Percentiles rank a stretch among this genome's conserved stretches.
Conservation (phyloP, 2,113 vertebrate genomes). For the Lamprotornis superbus region DNA sequence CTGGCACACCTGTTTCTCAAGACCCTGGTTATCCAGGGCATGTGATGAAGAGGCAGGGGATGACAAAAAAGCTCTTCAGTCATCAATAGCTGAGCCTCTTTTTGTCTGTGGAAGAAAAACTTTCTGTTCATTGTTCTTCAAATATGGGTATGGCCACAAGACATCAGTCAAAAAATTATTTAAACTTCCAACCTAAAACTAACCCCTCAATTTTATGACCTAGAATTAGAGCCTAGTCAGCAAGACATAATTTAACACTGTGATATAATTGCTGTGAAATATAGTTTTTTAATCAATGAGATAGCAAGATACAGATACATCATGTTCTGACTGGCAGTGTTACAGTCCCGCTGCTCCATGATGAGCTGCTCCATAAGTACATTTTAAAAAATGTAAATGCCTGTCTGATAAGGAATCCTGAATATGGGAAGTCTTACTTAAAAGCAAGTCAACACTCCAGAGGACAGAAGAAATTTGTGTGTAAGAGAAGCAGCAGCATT, state of each 20-base stretch:
- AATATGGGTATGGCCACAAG: background rate
- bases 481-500: background rate
- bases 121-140: background rate
- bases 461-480: background rate
- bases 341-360: background rate
- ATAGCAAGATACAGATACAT: background rate
- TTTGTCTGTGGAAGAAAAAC: background rate
- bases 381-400: background rate
- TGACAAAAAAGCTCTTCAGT: background rate
- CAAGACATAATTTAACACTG: constrained; percentile 20
- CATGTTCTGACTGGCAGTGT: background rate
- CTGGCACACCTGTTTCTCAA: background rate
- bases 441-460: background rate
- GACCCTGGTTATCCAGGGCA: background rate
- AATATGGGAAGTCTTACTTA: background rate
- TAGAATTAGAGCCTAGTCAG: constrained; percentile 26
- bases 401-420: background rate
- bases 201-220: background rate
- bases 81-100: background rate
- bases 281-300: constrained; percentile 26
- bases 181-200: background rate
- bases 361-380: background rate
- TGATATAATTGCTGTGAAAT: constrained; percentile 39
- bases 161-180: background rate
- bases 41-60: background rate